Conservation (phyloP, 2,113 vertebrate species). For the Erythrolamprus reginae region DNA sequence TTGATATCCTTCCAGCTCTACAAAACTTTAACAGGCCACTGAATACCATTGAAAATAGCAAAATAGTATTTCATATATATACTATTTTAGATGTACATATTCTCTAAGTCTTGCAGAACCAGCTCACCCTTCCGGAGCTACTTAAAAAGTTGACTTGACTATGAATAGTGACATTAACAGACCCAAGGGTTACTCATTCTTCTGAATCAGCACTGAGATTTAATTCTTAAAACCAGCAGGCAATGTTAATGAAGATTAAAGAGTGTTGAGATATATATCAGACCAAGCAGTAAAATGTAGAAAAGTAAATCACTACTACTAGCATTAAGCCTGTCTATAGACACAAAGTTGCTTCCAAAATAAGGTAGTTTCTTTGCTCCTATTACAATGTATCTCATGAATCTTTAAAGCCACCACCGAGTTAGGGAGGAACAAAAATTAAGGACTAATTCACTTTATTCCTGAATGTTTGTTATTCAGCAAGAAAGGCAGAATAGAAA, state of each 20-base stretch:
- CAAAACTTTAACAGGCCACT: background rate
- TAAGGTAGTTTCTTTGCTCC: background rate
- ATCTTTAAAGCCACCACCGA: slow-evolving; percentile 3
- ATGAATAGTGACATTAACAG: background rate
- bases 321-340: accelerated
- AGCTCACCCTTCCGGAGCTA: background rate
- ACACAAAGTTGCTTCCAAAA: accelerated
- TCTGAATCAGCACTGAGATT: background rate
- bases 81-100: background rate
- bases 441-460: background rate
- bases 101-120: background rate
- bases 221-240: slow-evolving; percentile 2
- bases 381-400: background rate
- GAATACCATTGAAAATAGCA: background rate
- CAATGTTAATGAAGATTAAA: slow-evolving; percentile 53
- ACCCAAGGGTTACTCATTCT: background rate
- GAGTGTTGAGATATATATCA: slow-evolving; percentile 30
- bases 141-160: background rate
- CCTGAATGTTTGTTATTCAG: background rate
- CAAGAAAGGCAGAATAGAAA: background rate
- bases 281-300: slow-evolving; percentile 9
- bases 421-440: slow-evolving; percentile 3
- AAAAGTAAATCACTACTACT: background rate
- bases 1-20: background rate
- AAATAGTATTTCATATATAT: background rate